These are phyloP conservation scores for Aphelinus atriplicis DNA, from an alignment of 1,140 invertebrate genomes.

Conservation along the genomic window DNA sequence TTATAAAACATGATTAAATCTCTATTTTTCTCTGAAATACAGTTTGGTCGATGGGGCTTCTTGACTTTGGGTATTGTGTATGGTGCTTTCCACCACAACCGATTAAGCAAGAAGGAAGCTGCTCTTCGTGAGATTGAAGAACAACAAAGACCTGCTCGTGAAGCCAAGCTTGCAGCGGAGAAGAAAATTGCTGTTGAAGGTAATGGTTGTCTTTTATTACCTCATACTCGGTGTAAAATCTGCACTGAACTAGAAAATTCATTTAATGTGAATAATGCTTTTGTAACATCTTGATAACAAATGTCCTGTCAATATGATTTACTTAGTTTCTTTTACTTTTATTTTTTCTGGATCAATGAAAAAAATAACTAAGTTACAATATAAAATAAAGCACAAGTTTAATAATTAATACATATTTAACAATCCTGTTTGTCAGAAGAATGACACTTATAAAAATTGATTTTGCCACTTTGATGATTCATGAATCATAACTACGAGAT, in stretches of 20 bases:
- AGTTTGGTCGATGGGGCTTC: conserved; percentile 81
- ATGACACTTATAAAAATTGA: no score
- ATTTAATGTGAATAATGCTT: conserved; percentile 7
- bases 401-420: no score
- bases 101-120: conserved; percentile 74
- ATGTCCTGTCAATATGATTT: not conserved
- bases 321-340: not conserved
- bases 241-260: conserved; percentile 7
- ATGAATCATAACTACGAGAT: no score
- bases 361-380: not conserved
- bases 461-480: no score
- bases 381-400: no score
- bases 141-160: conserved; percentile 73
- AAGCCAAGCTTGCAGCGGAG: conserved; percentile 76
- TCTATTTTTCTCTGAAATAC: not conserved
- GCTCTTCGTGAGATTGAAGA: conserved; percentile 72
- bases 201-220: conserved; percentile 47
- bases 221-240: not conserved
- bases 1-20: no score
- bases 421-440: no score
- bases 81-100: conserved; percentile 75
- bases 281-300: not conserved
- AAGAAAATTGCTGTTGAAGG: conserved; percentile 69
- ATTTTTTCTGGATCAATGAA: not conserved
- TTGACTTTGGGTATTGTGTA: conserved; percentile 74